Conservation (phyloP, 2,888 invertebrate species). For the Eulithis testata region DNA sequence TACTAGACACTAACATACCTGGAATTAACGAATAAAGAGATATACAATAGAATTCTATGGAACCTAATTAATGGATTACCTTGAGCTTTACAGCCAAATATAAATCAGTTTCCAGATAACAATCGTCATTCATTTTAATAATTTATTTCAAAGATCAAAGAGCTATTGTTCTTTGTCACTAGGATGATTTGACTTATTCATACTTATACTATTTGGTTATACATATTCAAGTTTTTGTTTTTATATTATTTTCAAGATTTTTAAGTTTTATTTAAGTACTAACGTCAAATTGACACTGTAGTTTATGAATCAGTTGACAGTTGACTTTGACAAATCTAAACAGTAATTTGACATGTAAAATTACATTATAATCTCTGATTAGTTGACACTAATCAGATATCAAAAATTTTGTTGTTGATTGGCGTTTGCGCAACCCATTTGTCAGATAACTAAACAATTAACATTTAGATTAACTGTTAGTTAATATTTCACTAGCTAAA, state of each 20-base stretch:
- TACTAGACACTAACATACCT: constrained; percentile 21
- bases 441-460: too few relatives aligned
- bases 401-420: too few relatives aligned
- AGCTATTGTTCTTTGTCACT: background rate
- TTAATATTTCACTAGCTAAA: too few relatives aligned
- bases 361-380: too few relatives aligned
- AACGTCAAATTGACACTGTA: too few relatives aligned
- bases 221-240: background rate
- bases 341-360: too few relatives aligned
- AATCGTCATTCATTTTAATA: background rate
- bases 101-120: background rate
- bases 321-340: too few relatives aligned
- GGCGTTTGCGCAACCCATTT: too few relatives aligned
- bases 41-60: background rate
- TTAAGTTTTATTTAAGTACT: background rate
- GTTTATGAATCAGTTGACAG: too few relatives aligned
- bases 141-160: background rate
- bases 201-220: background rate
- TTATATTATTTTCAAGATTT: too few relatives aligned
- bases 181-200: background rate
- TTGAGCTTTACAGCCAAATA: background rate
- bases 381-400: too few relatives aligned
- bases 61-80: background rate
- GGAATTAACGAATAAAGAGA: constrained; percentile 17
- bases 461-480: too few relatives aligned